A percentile compares a stretch with the other conserved stretches of the same genome.
Evolutionary conservation across 2,113 vertebrate genomes (phyloP).

Genomic region (Chitala chitala): DNA sequence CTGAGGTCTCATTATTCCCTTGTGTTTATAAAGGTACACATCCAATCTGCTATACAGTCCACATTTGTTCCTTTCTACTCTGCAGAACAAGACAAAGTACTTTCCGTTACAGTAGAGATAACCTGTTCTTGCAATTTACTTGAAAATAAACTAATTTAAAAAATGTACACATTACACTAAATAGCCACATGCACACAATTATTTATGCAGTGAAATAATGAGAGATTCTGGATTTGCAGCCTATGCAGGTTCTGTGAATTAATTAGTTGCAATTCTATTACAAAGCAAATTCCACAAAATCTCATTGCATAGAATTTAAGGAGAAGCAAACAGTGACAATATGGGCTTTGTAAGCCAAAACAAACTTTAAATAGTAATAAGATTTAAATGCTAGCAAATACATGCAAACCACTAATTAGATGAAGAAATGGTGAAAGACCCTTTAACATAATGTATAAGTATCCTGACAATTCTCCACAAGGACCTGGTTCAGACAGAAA

Average conservation of each 20-base stretch:
- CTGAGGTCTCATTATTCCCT: constrained; percentile 1
- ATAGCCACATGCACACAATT: constrained; percentile 41
- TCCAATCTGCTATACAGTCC: neutral
- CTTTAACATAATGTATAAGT: no score
- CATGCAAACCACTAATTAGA: no score
- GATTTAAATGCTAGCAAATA: no score
- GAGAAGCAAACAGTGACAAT: no score
- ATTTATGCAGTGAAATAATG: constrained; percentile 52
- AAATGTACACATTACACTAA: constrained; percentile 45
- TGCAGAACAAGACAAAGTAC: neutral
- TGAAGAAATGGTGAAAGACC: no score
- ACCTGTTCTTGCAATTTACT: constrained; percentile 4
- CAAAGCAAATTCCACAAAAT: constrained; percentile 68
- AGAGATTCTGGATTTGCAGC: constrained; percentile 56
- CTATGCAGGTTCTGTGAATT: constrained; percentile 69
- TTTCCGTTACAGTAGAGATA: neutral
- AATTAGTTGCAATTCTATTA: constrained; percentile 76
- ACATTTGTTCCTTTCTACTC: neutral
- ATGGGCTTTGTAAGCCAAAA: no score
- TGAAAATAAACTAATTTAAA: constrained; percentile 36
- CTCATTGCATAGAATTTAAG: no score
- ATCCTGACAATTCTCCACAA: no score
- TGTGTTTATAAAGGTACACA: neutral
- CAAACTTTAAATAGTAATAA: no score
- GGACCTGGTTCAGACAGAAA: no score